Percentiles rank a stretch among this genome's conserved stretches.
These are phyloP conservation scores for Chelonia mydas DNA, from an alignment of 2,797 vertebrate species.

Conservation along the genomic window DNA sequence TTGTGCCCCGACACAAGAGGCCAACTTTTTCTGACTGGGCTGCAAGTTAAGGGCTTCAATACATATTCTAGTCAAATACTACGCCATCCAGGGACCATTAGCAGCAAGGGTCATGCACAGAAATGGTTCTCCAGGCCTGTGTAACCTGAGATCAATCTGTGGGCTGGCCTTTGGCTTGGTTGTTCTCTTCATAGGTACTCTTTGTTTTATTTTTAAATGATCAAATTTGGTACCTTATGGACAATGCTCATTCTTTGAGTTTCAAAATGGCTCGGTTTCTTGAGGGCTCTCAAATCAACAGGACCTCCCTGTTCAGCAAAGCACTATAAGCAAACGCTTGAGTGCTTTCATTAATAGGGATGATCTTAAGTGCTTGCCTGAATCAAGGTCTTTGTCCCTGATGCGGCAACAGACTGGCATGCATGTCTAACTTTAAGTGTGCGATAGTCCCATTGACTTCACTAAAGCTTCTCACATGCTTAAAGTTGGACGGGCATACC, in stretches of 20 bases:
- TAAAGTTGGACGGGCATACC: neutral
- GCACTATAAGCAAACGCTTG: fast-evolving
- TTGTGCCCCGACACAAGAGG: neutral
- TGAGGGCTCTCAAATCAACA: neutral
- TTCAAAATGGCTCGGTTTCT: neutral
- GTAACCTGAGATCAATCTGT: fast-evolving
- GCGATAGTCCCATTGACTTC: fast-evolving
- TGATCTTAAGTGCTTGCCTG: fast-evolving
- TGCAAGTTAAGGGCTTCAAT: neutral
- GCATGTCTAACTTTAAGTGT: fast-evolving
- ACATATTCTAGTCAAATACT: neutral
- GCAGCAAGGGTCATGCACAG: neutral
- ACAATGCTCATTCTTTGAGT: neutral
- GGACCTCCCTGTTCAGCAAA: neutral
- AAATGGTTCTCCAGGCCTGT: neutral
- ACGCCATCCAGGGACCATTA: neutral
- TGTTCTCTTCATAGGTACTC: fast-evolving
- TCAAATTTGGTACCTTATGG: neutral
- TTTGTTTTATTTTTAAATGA: neutral
- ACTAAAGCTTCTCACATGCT: neutral
- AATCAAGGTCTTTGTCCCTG: fast-evolving
- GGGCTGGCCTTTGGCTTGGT: neutral
- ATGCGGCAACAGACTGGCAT: fast-evolving
- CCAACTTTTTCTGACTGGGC: neutral
- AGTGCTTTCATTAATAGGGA: fast-evolving